A percentile compares a stretch with the other conserved stretches of the same genome.
Evolutionary conservation across 35 echinoderm and acorn worm genomes (phyloP).

Genomic region (Apostichopus parvimensis): DNA sequence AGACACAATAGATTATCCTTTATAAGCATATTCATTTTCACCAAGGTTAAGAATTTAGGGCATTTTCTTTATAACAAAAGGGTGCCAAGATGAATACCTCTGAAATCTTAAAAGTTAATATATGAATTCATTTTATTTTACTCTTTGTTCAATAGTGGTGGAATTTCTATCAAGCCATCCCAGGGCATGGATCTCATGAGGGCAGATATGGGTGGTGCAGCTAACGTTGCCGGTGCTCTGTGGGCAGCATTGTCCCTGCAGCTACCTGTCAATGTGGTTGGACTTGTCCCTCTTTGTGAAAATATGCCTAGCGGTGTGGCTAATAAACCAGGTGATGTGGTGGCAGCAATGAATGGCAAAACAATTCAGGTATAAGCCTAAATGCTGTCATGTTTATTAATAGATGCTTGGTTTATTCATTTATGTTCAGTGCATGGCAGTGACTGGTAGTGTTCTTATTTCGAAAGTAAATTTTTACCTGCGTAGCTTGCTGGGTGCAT

Average conservation of each 20-base stretch:
- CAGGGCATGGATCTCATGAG: slow-evolving; percentile 89
- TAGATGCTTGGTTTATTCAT: too few relatives aligned
- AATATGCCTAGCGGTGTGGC: slow-evolving; percentile 88
- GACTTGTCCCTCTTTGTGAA: slow-evolving; percentile 90
- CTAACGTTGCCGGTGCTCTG: slow-evolving; percentile 79
- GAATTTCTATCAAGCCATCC: slow-evolving; percentile 92
- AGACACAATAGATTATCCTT: too few relatives aligned
- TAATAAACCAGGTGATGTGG: slow-evolving; percentile 90
- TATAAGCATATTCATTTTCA: too few relatives aligned
- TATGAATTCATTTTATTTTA: neutral
- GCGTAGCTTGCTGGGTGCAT: too few relatives aligned
- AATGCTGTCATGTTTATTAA: too few relatives aligned
- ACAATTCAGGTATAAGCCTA: slow-evolving; percentile 80
- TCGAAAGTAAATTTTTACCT: too few relatives aligned
- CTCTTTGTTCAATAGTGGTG: slow-evolving; percentile 62
- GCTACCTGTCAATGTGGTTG: slow-evolving; percentile 87
- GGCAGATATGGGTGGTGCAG: slow-evolving; percentile 98
- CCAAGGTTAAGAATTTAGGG: neutral
- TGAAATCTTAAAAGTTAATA: too few relatives aligned
- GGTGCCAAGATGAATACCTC: too few relatives aligned
- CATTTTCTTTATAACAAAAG: too few relatives aligned
- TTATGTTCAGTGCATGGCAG: too few relatives aligned
- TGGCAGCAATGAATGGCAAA: slow-evolving; percentile 97
- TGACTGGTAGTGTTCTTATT: too few relatives aligned
- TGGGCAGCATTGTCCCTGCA: slow-evolving; percentile 75